These are phyloP conservation scores for Archips crataeganus DNA, from an alignment of 2,888 invertebrate species.

Conservation along the genomic window DNA sequence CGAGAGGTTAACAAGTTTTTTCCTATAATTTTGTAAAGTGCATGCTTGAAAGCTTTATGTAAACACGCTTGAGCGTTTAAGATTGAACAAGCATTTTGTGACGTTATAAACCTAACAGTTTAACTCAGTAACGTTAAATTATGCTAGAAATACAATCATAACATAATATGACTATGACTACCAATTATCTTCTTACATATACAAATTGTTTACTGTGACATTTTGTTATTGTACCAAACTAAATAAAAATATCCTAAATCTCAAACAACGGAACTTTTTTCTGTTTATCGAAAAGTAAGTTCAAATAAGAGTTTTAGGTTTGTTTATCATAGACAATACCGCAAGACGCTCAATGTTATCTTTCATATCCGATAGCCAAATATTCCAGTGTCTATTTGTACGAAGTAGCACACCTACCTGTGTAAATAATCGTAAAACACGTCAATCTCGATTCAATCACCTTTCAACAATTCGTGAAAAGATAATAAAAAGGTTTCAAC, in stretches of 20 bases:
- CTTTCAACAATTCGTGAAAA: not conserved
- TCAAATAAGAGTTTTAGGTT: not conserved
- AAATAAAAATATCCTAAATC: not conserved
- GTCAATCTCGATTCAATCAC: constrained; percentile 5
- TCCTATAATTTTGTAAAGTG: too few species aligned
- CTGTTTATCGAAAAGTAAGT: constrained; percentile 12
- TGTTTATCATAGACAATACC: not conserved
- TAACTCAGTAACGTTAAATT: too few species aligned
- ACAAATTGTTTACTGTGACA: too few species aligned
- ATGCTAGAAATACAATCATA: too few species aligned
- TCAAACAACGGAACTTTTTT: not conserved
- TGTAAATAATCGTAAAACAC: constrained; percentile 7
- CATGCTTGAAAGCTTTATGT: too few species aligned
- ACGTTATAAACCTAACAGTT: too few species aligned
- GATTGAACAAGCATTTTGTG: too few species aligned
- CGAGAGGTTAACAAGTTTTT: too few species aligned
- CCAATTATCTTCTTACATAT: too few species aligned
- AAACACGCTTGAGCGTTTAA: too few species aligned
- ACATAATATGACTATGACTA: too few species aligned
- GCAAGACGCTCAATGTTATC: not conserved
- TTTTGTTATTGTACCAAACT: not conserved
- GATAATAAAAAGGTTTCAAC: not conserved
- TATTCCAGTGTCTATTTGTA: not conserved
- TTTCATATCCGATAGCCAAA: constrained; percentile 8
- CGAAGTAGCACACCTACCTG: not conserved